phyloP scores from a whole-genome alignment of 1,140 invertebrate genomes.

The Drosophila littoralis region DNA sequence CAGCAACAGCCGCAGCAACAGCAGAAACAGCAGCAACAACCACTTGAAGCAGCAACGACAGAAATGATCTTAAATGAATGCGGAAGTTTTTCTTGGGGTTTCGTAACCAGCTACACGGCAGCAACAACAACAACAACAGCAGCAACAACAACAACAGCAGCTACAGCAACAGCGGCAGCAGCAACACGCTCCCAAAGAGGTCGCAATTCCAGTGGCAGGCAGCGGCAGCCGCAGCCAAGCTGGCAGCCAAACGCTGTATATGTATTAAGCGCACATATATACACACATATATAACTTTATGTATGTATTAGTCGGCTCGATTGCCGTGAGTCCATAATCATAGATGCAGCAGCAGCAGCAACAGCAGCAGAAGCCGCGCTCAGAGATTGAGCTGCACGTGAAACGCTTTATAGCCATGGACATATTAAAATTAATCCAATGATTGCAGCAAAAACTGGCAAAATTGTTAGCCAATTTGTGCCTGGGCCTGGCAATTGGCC shows the following conservation, averaged over 20 bases:
- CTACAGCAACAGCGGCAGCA: conserved; percentile 27
- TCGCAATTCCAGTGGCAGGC: conserved; percentile 80
- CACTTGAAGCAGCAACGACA: conserved; percentile 79
- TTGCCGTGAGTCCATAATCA: conserved; percentile 79
- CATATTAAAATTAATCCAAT: conserved; percentile 83
- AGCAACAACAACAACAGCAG: conserved; percentile 26
- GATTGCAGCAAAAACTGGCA: conserved; percentile 63
- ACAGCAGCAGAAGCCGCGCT: conserved; percentile 21
- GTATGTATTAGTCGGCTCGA: conserved; percentile 50
- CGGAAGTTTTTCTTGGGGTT: conserved; percentile 84
- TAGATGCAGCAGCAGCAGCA: conserved; percentile 61
- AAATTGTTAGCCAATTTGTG: conserved; percentile 75
- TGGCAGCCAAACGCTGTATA: conserved; percentile 70
- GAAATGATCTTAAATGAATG: conserved; percentile 84
- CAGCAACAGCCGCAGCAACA: conserved; percentile 59
- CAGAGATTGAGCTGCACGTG: conserved; percentile 71
- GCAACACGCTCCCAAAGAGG: conserved; percentile 69
- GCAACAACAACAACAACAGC: conserved; percentile 36
- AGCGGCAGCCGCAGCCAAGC: conserved; percentile 48
- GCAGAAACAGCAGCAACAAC: conserved; percentile 60
- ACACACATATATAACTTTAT: conserved; percentile 30
- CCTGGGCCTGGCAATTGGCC: conserved; percentile 1
- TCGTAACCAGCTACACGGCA: conserved; percentile 78
- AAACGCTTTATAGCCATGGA: conserved; percentile 70
- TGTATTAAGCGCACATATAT: conserved; percentile 47